phyloP scores from a whole-genome alignment of 2,113 vertebrate species.

The Neolamprologus hecqui region DNA sequence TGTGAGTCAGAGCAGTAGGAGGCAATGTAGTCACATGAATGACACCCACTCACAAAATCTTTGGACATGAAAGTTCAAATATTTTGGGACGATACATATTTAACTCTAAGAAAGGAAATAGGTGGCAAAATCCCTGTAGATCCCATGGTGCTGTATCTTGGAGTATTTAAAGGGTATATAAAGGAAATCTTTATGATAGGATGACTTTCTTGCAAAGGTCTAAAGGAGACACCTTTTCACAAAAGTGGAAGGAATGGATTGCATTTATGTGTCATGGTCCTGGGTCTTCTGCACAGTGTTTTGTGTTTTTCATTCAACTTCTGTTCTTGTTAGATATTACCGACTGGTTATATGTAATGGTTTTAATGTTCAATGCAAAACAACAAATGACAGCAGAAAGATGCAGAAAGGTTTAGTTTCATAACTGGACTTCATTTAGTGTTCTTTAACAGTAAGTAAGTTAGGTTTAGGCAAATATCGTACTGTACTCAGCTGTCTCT shows the following conservation, averaged over 20 bases:
- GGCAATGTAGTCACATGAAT: neutral
- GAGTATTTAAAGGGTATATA: neutral
- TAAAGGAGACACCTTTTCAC: neutral
- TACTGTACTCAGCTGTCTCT: rapidly evolving
- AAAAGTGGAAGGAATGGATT: neutral
- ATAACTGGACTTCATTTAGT: rapidly evolving
- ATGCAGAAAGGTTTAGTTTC: neutral
- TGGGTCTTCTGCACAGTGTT: rapidly evolving
- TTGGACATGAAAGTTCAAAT: neutral
- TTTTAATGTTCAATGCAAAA: no score
- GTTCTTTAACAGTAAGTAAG: no score
- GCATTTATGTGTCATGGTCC: rapidly evolving
- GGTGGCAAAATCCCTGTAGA: neutral
- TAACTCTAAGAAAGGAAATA: neutral
- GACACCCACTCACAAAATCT: rapidly evolving
- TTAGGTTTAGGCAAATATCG: neutral
- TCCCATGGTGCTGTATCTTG: rapidly evolving
- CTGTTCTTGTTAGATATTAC: no score
- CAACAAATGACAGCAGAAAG: no score
- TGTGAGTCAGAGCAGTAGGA: neutral
- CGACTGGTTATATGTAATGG: no score
- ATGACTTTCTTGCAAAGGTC: rapidly evolving
- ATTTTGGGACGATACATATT: rapidly evolving
- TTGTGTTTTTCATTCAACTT: no score
- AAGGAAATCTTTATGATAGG: rapidly evolving